phyloP scores from a whole-genome alignment of 1,140 invertebrate species.

The Pectinophora gossypiella region DNA sequence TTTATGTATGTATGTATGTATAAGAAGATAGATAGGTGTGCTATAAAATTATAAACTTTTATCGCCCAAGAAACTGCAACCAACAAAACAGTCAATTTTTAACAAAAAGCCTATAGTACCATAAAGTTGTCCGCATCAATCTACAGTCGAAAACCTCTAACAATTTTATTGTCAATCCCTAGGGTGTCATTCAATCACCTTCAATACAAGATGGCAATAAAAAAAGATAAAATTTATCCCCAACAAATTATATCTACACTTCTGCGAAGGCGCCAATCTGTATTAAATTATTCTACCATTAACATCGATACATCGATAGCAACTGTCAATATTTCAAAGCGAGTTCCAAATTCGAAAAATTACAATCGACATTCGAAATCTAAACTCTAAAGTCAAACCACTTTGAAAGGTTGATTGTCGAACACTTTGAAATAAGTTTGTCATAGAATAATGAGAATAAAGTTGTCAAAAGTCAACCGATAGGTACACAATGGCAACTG shows the following conservation, averaged over 20 bases:
- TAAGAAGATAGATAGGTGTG: too few relatives aligned
- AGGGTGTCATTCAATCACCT: constrained; percentile 2
- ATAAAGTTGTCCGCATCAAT: constrained; percentile 3
- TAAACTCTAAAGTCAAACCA: constrained; percentile 4
- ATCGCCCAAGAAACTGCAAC: background rate
- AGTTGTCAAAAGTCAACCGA: constrained; percentile 60
- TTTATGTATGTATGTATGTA: too few relatives aligned
- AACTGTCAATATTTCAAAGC: constrained; percentile 11
- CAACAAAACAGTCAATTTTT: background rate
- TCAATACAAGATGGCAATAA: background rate
- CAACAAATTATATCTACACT: constrained; percentile 32
- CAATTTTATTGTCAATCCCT: constrained; percentile 4
- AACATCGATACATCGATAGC: constrained; percentile 15
- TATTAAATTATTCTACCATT: constrained; percentile 30
- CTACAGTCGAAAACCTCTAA: constrained; percentile 1
- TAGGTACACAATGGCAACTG: constrained; percentile 45
- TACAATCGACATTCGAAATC: background rate
- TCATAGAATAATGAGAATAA: constrained; percentile 29
- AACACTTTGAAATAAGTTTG: constrained; percentile 10
- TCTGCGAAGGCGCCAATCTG: constrained; percentile 36
- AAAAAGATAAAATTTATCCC: constrained; percentile 25
- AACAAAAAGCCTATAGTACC: background rate
- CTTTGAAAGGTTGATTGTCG: background rate
- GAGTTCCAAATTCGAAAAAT: background rate
- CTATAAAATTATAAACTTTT: too few relatives aligned